Base-by-base conservation (phyloP, 2,888 invertebrate genomes). In the Torymus tubicola region DNA sequence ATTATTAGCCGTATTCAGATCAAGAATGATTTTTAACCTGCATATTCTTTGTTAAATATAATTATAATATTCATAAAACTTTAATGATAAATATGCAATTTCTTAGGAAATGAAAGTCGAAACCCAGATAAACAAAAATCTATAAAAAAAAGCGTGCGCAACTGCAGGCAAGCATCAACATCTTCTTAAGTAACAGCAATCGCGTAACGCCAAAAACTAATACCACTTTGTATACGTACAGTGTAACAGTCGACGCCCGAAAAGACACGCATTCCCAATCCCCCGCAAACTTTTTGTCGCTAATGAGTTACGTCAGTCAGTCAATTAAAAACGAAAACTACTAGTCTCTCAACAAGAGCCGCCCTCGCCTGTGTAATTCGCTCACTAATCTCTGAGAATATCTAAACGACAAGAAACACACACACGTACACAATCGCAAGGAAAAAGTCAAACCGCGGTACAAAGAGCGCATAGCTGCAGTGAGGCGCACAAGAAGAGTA, bases 261-360 rank as follows among this genome's bases (percentile, higher is more conserved):
- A 78, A 53, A 21, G 12, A 24, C 31, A 13, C 18, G 3, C 16
- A 16, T 42, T 42, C 21, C 13, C 42, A 21, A 13, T 55, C 53
- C 4, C 16, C 5, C 2, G 21, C 21, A 21, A 2, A 14, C 13
- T 50, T 67, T 58, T 73, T 74, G 64, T 74, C 68, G 13, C 71
- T 80, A 75, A 68, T 63, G 75, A 71, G 65, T 80, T 75, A 52
- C 80, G 70, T 75, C 64, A 67, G 60, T 60, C 50, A 55, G 16
- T 75, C 69, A 18, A 70, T 64, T 60, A 70, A 60, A 71, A 14
- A n/a, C 76, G 31, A 64, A 73, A 73, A 75, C 31, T 31, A 67
- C 74, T 65, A 57, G 21, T 21, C 21, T 21, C 21, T 21, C 14
- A n/a, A 13, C 3, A 18, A 52, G 42, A 10, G 5, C 4, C n/a